Base-by-base conservation (phyloP, 1,140 invertebrate species). In the Atta cephalotes region DNA sequence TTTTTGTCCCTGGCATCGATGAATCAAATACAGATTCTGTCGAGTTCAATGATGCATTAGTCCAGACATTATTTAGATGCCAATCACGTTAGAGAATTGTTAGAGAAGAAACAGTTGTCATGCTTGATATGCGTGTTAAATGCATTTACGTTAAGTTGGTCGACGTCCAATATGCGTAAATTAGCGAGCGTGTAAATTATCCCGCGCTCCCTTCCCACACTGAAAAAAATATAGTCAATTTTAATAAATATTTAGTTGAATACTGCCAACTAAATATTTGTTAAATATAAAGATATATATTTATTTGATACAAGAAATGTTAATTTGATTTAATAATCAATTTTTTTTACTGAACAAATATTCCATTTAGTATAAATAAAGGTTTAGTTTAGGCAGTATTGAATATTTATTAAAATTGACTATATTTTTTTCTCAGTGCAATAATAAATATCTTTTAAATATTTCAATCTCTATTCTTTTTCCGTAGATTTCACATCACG, bases 91-190 rank as follows among this genome's bases (percentile, higher is more conserved):
- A 70, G 6, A 49, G 21, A 70, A 35, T 45, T 71, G 60, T 65
- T 84, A 45, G 7, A 56, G 35, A 66, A 70, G 82, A 79, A 86
- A 77, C n/a, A 76, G 45, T 86, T 78, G 72, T 89, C 76, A 51
- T 70, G 31, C 76, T 51, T 18, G n/a, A 56, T 25, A 12, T 31
- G 28, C 25, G 31, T 3, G 28, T 80, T 58, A 80, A 14, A 82
- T 72, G 63, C 80, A 65, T 89, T 88, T 89, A 86, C 53, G 88
- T 89, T 89, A 89, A 39, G 7, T 31, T 66, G 10, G 14, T 53
- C 31, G 78, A 53, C 28, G 76, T 78, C 18, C 39, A 35, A 35
- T 56, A 31, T 28, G 12, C 45, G 35, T n/a, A n/a, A 49, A 62
- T n/a, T 31, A 62, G 28, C 63, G 28, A 80, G 6, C 49, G 45